phyloP scores from a whole-genome alignment of 2,113 vertebrate species.

The Phrynocephalus versicolor region DNA sequence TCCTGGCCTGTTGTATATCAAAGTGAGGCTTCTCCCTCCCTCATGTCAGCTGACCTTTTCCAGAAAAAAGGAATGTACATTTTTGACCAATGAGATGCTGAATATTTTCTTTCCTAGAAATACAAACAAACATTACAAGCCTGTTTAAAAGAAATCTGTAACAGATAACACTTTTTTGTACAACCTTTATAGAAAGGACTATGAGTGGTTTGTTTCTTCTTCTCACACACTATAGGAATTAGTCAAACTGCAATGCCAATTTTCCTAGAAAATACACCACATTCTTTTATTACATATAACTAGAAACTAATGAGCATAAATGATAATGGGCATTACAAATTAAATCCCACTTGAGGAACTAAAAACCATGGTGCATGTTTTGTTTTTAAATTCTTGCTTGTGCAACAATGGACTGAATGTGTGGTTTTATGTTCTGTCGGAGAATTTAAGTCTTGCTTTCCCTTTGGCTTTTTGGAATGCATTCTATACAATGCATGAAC shows the following conservation, averaged over 20 bases:
- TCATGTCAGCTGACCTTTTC: too few species aligned
- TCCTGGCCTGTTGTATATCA: too few species aligned
- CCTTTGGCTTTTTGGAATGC: background rate
- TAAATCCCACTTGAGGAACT: background rate
- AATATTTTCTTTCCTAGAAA: too few species aligned
- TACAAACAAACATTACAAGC: too few species aligned
- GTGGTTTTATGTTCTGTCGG: slow-evolving; percentile 20
- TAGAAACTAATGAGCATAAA: too few species aligned
- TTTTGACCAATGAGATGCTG: too few species aligned
- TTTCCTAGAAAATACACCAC: background rate
- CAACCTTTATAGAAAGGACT: too few species aligned
- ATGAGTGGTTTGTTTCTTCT: background rate
- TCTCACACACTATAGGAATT: background rate
- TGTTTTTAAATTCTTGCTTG: background rate
- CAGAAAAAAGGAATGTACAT: too few species aligned
- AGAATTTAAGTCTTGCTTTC: background rate
- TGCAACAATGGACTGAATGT: background rate
- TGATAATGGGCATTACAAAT: background rate
- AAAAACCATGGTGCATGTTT: background rate
- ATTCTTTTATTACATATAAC: background rate
- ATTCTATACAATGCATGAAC: slow-evolving; percentile 16
- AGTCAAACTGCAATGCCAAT: background rate
- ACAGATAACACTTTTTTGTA: too few species aligned
- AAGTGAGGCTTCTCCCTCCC: too few species aligned
- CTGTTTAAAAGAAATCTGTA: too few species aligned